These are phyloP conservation scores for Lutraria lutraria DNA, from an alignment of 2,888 invertebrate species.

Conservation along the genomic window DNA sequence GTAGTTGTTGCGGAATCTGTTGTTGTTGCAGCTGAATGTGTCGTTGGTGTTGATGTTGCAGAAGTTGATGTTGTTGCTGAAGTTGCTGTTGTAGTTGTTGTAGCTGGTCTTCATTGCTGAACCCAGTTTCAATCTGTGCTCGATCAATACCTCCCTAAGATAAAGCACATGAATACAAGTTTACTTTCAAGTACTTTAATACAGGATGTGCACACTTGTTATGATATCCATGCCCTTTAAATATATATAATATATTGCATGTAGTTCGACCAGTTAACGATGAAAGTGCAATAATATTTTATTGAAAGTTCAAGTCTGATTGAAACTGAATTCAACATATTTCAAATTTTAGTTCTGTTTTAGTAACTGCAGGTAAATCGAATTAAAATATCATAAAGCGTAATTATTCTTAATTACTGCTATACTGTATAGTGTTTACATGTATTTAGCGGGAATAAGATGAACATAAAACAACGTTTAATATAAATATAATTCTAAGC, in stretches of 20 bases:
- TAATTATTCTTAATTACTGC: too few species aligned
- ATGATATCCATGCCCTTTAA: not conserved
- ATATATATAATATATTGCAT: too few species aligned
- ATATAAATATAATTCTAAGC: not conserved
- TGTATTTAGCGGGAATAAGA: too few species aligned
- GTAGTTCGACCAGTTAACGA: not conserved
- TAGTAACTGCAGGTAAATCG: too few species aligned
- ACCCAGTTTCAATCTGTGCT: not conserved
- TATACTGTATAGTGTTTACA: too few species aligned
- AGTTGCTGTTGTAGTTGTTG: not conserved
- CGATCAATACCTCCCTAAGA: not conserved
- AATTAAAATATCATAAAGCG: too few species aligned
- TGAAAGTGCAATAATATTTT: not conserved
- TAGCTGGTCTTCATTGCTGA: not conserved
- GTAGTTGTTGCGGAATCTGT: not conserved
- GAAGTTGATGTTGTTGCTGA: too few species aligned
- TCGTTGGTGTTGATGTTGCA: too few species aligned
- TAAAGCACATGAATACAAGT: not conserved
- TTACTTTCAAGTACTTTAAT: too few species aligned
- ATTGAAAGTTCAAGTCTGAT: not conserved
- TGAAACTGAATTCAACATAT: too few species aligned
- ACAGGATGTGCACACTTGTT: not conserved
- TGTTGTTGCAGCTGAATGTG: too few species aligned
- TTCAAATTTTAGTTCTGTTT: too few species aligned
- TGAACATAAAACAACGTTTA: not conserved